A percentile compares a stretch with the other conserved stretches of the same genome.
Evolutionary conservation across 2,797 vertebrate species (phyloP).

Genomic region (Propithecus perrieri): DNA sequence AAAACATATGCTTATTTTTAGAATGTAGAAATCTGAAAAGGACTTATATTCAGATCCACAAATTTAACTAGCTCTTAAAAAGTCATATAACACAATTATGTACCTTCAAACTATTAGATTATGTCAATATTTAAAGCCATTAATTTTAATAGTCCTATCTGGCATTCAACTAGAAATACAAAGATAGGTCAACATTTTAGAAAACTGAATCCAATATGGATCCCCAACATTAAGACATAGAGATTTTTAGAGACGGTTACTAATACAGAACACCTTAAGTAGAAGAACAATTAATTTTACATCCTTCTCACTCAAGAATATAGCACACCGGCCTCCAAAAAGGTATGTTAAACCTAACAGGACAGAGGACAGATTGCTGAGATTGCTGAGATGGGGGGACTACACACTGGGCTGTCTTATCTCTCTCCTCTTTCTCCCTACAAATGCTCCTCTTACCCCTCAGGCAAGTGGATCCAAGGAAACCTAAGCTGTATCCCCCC

Average conservation of each 20-base stretch:
- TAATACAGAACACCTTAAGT: neutral
- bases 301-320: neutral
- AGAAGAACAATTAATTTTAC: neutral
- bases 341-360: fast-evolving
- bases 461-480: neutral
- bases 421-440: neutral
- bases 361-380: neutral
- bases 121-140: neutral
- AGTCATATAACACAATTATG: neutral
- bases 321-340: neutral
- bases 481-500: neutral
- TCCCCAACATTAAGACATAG: neutral
- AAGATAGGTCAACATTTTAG: neutral
- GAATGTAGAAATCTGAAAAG: neutral
- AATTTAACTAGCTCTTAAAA: constrained; percentile 22
- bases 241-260: neutral
- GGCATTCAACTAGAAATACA: neutral
- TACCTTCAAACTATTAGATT: neutral
- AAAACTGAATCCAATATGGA: neutral
- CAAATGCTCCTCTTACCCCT: neutral
- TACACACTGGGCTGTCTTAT: fast-evolving
- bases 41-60: neutral
- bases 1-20: neutral
- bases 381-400: neutral
- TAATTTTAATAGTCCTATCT: neutral